Percentiles rank a stretch among this genome's conserved stretches.
Evolutionary conservation across 2,888 invertebrate genomes (phyloP).

Genomic region (Lasioglossum vierecki): DNA sequence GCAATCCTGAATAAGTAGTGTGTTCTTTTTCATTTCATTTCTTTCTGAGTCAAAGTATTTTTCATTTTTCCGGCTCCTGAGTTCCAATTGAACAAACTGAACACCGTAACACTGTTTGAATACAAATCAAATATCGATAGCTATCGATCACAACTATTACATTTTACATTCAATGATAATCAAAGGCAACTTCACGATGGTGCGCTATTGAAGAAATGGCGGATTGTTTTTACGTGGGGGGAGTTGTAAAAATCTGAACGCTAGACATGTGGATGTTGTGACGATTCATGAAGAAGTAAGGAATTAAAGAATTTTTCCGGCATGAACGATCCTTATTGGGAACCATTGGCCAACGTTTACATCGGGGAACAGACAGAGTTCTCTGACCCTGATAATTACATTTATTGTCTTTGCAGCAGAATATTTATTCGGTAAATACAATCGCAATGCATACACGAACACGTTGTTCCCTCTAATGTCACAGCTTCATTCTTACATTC

Average conservation of each 20-base stretch:
- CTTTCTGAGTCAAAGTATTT: no score
- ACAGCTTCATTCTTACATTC: not conserved
- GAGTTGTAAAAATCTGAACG: constrained; percentile 68
- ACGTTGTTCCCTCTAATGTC: not conserved
- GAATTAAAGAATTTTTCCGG: constrained; percentile 53
- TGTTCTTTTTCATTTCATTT: no score
- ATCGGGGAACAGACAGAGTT: constrained; percentile 84
- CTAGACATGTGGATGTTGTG: constrained; percentile 73
- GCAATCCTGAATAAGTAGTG: no score
- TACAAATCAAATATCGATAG: constrained; percentile 7
- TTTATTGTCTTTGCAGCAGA: constrained; percentile 90
- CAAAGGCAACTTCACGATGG: constrained; percentile 58
- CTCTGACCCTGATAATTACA: constrained; percentile 85
- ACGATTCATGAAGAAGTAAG: constrained; percentile 62
- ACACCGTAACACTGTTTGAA: not conserved
- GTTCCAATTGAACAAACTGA: not conserved
- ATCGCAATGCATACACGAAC: not conserved
- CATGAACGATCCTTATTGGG: constrained; percentile 87
- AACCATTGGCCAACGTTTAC: constrained; percentile 88
- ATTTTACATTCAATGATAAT: constrained; percentile 15
- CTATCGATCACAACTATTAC: constrained; percentile 50
- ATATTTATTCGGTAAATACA: constrained; percentile 87
- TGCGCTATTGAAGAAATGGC: constrained; percentile 70
- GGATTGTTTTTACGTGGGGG: constrained; percentile 72
- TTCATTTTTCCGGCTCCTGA: no score